Evolutionary conservation across 2,888 invertebrate species (phyloP).

Genomic region (Phalera bucephala): DNA sequence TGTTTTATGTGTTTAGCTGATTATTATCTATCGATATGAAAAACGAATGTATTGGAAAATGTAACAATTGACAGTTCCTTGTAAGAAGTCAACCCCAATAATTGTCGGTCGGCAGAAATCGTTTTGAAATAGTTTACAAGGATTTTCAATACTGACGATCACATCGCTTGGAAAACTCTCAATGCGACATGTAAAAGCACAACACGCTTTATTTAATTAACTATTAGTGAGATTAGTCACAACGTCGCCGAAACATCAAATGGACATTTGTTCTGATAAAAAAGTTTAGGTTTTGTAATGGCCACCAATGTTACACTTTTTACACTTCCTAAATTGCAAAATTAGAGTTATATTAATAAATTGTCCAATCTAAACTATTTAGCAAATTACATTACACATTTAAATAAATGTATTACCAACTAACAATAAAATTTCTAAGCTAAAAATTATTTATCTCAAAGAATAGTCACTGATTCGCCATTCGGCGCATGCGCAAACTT

Average conservation of each 20-base stretch:
- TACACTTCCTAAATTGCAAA: slow-evolving; percentile 60
- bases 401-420: slow-evolving; percentile 69
- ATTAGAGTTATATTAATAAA: slow-evolving; percentile 39
- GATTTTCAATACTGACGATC: slow-evolving; percentile 44
- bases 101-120: slow-evolving; percentile 69
- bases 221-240: slow-evolving; percentile 73
- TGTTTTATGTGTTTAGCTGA: slow-evolving; percentile 28
- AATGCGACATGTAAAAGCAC: slow-evolving; percentile 48
- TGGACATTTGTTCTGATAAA: slow-evolving; percentile 82
- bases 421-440: slow-evolving; percentile 79
- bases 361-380: slow-evolving; percentile 37
- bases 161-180: slow-evolving; percentile 51
- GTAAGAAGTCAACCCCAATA: slow-evolving; percentile 75
- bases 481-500: slow-evolving; percentile 84
- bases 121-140: slow-evolving; percentile 58
- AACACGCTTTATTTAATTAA: slow-evolving; percentile 58
- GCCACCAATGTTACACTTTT: slow-evolving; percentile 81
- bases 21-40: slow-evolving; percentile 38
- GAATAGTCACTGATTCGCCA: slow-evolving; percentile 82
- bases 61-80: slow-evolving; percentile 76
- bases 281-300: slow-evolving; percentile 83
- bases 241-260: slow-evolving; percentile 83
- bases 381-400: slow-evolving; percentile 56
- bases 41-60: slow-evolving; percentile 62
- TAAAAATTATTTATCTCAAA: slow-evolving; percentile 79